These are phyloP conservation scores for Lithophane semibrunnea DNA, from an alignment of 2,888 invertebrate genomes.

Conservation along the genomic window DNA sequence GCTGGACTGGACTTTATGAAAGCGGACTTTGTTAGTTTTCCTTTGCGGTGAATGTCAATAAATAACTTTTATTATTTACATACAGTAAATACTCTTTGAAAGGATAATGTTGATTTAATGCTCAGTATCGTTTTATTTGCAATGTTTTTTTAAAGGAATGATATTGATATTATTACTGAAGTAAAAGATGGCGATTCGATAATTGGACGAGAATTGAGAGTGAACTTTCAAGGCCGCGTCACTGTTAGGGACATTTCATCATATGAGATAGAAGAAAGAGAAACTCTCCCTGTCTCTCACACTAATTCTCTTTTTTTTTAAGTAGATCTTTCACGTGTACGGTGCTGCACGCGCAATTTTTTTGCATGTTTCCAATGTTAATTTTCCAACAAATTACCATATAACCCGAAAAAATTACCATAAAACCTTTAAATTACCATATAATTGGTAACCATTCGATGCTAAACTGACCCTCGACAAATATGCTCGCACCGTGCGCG, in stretches of 20 bases:
- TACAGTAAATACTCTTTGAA: slow-evolving; percentile 5
- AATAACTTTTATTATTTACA: slow-evolving; percentile 9
- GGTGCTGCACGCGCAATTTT: too few species aligned
- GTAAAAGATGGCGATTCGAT: too few species aligned
- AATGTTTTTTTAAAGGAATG: background rate
- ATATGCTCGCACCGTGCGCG: background rate
- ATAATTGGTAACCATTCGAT: slow-evolving; percentile 15
- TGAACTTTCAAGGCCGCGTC: too few species aligned
- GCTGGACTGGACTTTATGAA: slow-evolving; percentile 18
- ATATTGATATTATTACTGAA: background rate
- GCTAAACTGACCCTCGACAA: slow-evolving; percentile 28
- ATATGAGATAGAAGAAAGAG: too few species aligned
- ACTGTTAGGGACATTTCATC: too few species aligned
- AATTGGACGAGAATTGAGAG: background rate
- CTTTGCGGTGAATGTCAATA: slow-evolving; percentile 29
- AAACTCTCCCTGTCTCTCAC: too few species aligned
- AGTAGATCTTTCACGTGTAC: too few species aligned
- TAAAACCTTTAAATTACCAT: too few species aligned
- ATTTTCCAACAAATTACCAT: too few species aligned
- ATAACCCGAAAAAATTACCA: too few species aligned
- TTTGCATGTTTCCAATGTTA: background rate
- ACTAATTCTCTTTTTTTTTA: too few species aligned
- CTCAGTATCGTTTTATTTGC: background rate
- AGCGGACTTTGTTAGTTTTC: slow-evolving; percentile 18
- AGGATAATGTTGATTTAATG: background rate